Evolutionary conservation across 2,797 vertebrate genomes (phyloP).

Genomic region (Gastrophryne carolinensis): DNA sequence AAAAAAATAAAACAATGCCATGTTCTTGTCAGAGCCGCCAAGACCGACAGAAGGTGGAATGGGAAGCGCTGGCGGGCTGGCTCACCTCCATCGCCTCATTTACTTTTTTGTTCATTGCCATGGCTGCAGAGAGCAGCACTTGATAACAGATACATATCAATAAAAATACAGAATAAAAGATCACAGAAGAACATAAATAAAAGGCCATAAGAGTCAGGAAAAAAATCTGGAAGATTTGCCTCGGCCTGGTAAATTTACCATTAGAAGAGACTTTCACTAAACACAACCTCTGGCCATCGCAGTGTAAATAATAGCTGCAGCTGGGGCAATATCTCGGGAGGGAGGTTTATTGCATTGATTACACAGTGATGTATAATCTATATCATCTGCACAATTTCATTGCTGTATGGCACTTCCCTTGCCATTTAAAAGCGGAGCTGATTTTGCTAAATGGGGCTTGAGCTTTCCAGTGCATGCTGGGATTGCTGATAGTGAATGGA

Average conservation of each 20-base stretch:
- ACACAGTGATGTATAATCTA: constrained; percentile 8
- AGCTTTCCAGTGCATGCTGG: background rate
- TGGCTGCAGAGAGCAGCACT: background rate
- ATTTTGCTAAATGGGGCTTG: background rate
- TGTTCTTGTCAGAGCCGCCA: background rate
- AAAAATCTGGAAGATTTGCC: background rate
- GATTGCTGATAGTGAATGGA: background rate
- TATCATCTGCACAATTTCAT: background rate
- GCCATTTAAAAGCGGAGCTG: background rate
- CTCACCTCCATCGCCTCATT: background rate
- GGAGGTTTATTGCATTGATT: constrained; percentile 7
- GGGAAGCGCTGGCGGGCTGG: background rate
- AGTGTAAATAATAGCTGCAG: background rate
- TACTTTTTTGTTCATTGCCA: background rate
- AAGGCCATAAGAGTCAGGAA: background rate
- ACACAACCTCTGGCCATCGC: background rate
- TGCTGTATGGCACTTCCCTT: background rate
- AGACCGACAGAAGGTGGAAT: background rate
- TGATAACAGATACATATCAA: background rate
- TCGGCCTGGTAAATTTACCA: background rate
- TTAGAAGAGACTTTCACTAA: background rate
- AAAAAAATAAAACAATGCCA: background rate
- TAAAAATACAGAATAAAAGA: background rate
- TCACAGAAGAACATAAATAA: background rate
- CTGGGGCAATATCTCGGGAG: background rate